Evolutionary conservation across 2,113 vertebrate species (phyloP), one percentile per base, ranked within the genome.

Genomic region (Sylvia atricapilla): DNA sequence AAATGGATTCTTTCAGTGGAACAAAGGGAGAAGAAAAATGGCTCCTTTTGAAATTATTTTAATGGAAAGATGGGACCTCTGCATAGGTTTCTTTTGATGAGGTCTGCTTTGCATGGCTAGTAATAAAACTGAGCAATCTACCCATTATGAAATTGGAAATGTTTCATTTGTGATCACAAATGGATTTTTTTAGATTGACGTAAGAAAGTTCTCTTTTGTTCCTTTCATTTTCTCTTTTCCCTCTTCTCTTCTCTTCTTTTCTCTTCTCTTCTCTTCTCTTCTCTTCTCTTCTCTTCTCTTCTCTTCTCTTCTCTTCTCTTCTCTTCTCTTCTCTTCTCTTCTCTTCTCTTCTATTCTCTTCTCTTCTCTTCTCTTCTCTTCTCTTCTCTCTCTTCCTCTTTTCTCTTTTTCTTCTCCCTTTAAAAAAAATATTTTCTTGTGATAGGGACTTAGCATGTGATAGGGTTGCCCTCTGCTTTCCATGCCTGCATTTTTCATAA

Each of bases 1-100:
- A 99, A 99, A 99, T 99, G 98, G 98, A 98, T 98, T 98, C 98
- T 98, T 99, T 98, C 98, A 98, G 96, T 94, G 95, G 88, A 94
- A 95, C 93, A 93, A 46, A 11, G 90, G 28, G 22, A 5, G n/a
- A n/a, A n/a, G n/a, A 0, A 50, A 93, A 96, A 98, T 97, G 85
- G 94, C 95, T 97, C n/a, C n/a, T 98, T 97, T 97, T 97, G 95
- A 98, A 98, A 98, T 97, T 96, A 98, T 98, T 98, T 98, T 98
- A 98, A 98, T 98, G 97, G 98, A 98, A 98, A 98, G 88, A 96
- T 80, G 97, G 97, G 97, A 97, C 96, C 97, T 96, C 84, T 85
- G 84, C 77, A 52, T 96, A 87, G 94, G 90, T 95, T 95, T 82
- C 94, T 95, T 98, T 98, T 98, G 98, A 98, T 98, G 98, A 98